Evolutionary conservation across 2,888 invertebrate species (phyloP), one percentile per base, ranked within the genome.

Genomic region (Tenthredo livida): DNA sequence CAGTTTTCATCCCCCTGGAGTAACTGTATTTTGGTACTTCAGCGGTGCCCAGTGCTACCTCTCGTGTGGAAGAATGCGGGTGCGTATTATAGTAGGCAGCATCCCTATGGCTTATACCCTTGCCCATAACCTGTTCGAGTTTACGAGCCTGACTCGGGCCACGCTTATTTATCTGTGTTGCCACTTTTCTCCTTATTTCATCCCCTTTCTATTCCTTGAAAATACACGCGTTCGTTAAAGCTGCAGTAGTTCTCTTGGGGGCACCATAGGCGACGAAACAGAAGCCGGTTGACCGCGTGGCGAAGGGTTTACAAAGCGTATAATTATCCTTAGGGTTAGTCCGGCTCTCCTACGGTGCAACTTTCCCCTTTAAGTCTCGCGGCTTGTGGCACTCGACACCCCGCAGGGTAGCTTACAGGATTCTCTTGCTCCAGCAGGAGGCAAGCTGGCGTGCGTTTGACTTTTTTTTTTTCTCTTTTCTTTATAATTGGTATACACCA

Each of bases 81-180:
- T 67, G 47, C 54, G 67, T 47, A n/a, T n/a, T n/a, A n/a, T n/a
- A 70, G 67, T 47, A 17, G 83, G 43, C 67, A 83, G 83, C 67
- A 67, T 83, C 83, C 80, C 78, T 17, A 58, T 40, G 33, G 21
- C 80, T 33, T 15, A 61, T 83, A 85, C 85, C 72, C 65, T 75
- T 72, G 84, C 65, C 78, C 86, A 73, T 85, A 86, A 85, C 86
- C 85, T 86, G 84, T 86, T 85, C 85, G 54, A 84, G 85, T 87
- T 86, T 87, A 87, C 84, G 87, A 85, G 84, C 84, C 78, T 80
- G 85, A 65, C 83, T 47, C 29, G n/a, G 25, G 47, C 37, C 61
- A 67, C 47, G 83, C 33, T 83, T 67, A 65, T 83, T 83, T 83
- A 83, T 83, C 83, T 83, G 83, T 10, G 43, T 61, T 37, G 61